Conservation (phyloP, 2,113 vertebrate species). For the Oncorhynchus kisutch region DNA sequence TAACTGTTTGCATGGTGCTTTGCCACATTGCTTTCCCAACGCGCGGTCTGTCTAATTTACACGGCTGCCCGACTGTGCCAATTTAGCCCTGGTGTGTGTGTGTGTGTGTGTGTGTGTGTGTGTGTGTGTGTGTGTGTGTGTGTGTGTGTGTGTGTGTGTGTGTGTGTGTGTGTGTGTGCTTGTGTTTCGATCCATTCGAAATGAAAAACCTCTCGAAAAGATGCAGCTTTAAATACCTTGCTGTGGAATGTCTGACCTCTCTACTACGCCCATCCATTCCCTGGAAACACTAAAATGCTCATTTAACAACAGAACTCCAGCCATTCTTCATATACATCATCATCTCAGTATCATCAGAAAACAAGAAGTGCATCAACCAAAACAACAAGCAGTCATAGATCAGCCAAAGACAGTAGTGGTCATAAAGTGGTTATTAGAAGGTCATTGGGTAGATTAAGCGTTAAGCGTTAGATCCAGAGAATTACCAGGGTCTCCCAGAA, state of each 20-base stretch:
- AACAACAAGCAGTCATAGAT: too few species aligned
- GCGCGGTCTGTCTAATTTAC: slow-evolving; percentile 52
- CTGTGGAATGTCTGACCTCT: slow-evolving; percentile 19
- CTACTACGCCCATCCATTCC: background rate
- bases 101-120: background rate
- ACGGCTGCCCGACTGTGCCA: slow-evolving; percentile 34
- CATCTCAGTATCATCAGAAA: too few species aligned
- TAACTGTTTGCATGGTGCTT: background rate
- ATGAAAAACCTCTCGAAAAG: slow-evolving; percentile 23
- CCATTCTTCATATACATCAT: too few species aligned
- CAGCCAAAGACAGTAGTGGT: too few species aligned
- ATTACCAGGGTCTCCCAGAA: background rate
- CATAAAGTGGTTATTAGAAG: background rate
- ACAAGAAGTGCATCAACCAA: too few species aligned
- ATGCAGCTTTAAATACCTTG: slow-evolving; percentile 29
- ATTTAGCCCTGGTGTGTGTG: slow-evolving; percentile 44
- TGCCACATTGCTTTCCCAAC: slow-evolving; percentile 15
- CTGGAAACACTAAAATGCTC: too few species aligned
- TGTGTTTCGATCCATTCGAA: background rate
- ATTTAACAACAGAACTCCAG: too few species aligned
- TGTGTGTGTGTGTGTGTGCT: background rate
- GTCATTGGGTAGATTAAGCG: background rate
- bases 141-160: too few species aligned
- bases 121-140: too few species aligned
- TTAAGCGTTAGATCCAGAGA: too few species aligned